Conservation (phyloP, 1,140 invertebrate genomes). For the Elysia chlorotica region DNA sequence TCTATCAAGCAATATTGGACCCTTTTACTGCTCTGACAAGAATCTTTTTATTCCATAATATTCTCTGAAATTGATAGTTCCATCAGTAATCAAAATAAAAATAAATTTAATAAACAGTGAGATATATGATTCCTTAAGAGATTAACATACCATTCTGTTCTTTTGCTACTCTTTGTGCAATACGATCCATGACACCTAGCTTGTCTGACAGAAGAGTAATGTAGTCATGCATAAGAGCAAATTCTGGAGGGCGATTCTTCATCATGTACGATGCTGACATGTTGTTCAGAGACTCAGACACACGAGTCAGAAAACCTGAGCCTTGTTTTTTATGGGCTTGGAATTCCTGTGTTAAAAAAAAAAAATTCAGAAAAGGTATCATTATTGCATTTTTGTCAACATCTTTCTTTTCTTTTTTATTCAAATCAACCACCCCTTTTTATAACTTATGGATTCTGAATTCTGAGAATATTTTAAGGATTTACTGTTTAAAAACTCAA, state of each 20-base stretch:
- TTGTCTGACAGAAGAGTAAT: conserved; percentile 71
- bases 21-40: too few relatives aligned
- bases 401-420: too few relatives aligned
- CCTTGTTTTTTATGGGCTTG: conserved; percentile 70
- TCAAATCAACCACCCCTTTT: too few relatives aligned
- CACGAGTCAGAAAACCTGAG: conserved; percentile 66
- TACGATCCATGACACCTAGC: conserved; percentile 70
- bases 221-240: conserved; percentile 71
- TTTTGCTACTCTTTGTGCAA: conserved; percentile 72
- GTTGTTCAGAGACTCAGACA: conserved; percentile 70
- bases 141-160: conserved; percentile 71
- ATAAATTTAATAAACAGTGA: too few relatives aligned
- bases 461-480: too few relatives aligned
- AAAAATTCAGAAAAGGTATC: background rate
- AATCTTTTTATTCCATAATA: too few relatives aligned
- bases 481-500: too few relatives aligned
- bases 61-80: too few relatives aligned
- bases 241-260: conserved; percentile 70
- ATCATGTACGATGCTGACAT: conserved; percentile 66
- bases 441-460: too few relatives aligned
- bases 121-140: too few relatives aligned
- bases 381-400: background rate
- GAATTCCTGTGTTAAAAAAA: conserved; percentile 73
- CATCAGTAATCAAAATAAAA: too few relatives aligned
- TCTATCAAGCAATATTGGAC: too few relatives aligned